Evolutionary conservation across 2,797 vertebrate genomes (phyloP).

Genomic region (Anas flavirostris): DNA sequence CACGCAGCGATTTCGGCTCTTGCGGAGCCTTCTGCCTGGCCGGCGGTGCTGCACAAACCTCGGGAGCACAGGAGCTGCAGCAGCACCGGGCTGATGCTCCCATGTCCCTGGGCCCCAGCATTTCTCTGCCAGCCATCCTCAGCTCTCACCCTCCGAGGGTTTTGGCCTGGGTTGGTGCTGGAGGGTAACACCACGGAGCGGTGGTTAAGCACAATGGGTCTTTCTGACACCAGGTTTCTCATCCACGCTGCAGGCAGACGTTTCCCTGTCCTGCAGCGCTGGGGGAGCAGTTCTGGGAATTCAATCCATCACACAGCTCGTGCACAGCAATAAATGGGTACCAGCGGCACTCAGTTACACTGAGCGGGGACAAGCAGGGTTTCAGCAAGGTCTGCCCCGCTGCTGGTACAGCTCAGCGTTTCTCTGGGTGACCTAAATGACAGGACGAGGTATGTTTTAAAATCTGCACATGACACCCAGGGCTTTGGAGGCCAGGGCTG

Average conservation of each 20-base stretch:
- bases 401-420: not conserved
- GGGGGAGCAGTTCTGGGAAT: not conserved
- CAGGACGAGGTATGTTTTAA: not conserved
- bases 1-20: rapidly evolving
- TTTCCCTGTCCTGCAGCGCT: not conserved
- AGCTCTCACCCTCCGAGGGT: not conserved
- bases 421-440: not conserved
- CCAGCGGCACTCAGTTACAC: not conserved
- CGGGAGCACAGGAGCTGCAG: not conserved
- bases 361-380: not conserved
- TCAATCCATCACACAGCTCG: not conserved
- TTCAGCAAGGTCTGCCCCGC: slow-evolving; percentile 2
- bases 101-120: not conserved
- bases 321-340: not conserved
- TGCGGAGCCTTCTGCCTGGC: not conserved
- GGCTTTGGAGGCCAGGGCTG: not conserved
- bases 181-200: not conserved
- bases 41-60: not conserved
- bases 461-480: not conserved
- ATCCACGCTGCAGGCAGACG: not conserved
- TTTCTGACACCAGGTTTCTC: not conserved
- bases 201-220: not conserved
- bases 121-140: not conserved
- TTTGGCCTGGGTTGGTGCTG: not conserved
- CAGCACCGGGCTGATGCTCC: not conserved